phyloP scores from a whole-genome alignment of 2,113 vertebrate genomes.

The Mirza zaza region DNA sequence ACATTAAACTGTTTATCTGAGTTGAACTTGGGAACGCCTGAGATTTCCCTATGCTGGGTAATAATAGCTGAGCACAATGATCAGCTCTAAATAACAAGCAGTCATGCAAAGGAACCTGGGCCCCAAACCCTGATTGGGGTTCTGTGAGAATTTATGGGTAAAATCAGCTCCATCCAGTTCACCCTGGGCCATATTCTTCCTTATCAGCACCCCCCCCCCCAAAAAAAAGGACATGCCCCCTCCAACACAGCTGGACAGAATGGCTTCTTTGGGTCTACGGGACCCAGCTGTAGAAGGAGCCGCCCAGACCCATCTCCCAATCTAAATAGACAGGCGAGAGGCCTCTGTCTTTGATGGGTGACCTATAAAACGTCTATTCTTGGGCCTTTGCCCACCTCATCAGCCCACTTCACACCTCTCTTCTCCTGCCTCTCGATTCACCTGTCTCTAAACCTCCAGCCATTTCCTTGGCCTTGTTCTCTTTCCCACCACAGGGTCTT shows the following conservation, averaged over 20 bases:
- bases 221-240: not conserved
- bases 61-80: conserved; percentile 50
- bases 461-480: not conserved
- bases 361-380: not conserved
- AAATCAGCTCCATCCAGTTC: not conserved
- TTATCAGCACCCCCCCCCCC: not conserved
- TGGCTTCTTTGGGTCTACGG: not conserved
- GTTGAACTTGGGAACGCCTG: conserved; percentile 32
- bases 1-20: conserved; percentile 54
- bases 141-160: conserved; percentile 41
- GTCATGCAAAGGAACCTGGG: not conserved
- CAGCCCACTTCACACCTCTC: not conserved
- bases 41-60: not conserved
- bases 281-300: not conserved
- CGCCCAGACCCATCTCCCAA: not conserved
- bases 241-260: not conserved
- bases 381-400: too few species aligned
- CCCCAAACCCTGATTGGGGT: not conserved
- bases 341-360: not conserved
- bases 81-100: conserved; percentile 47
- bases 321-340: not conserved
- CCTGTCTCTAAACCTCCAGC: not conserved
- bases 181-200: not conserved
- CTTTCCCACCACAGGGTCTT: not conserved
- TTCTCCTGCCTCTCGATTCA: not conserved